These are phyloP conservation scores for Brachypterus glaber DNA, from an alignment of 2,888 invertebrate genomes.

Conservation along the genomic window DNA sequence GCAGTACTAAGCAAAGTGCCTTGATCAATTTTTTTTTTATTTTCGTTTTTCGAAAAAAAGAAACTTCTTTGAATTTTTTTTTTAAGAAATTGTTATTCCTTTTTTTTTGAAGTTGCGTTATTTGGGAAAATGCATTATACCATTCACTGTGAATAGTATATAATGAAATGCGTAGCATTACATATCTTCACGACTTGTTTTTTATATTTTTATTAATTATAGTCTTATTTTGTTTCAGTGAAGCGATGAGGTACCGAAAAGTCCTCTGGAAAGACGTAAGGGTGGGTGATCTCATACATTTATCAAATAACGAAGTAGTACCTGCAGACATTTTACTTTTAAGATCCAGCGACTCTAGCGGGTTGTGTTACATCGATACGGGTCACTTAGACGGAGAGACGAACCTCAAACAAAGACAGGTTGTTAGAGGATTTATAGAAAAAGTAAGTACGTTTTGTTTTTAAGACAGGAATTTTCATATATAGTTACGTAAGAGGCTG, in stretches of 20 bases:
- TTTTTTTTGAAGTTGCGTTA: too few species aligned
- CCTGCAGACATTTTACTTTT: constrained; percentile 91
- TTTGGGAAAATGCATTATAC: too few species aligned
- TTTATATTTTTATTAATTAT: neutral
- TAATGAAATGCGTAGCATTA: too few species aligned
- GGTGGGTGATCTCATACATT: constrained; percentile 89
- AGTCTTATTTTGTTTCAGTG: constrained; percentile 43
- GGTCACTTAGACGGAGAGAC: constrained; percentile 95
- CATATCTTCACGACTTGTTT: too few species aligned
- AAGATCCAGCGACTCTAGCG: constrained; percentile 77
- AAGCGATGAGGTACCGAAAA: constrained; percentile 71
- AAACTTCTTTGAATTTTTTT: too few species aligned
- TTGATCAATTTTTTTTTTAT: too few species aligned
- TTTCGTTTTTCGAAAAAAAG: too few species aligned
- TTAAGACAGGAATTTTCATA: too few species aligned
- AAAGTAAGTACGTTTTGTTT: constrained; percentile 44
- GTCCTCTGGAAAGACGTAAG: constrained; percentile 83
- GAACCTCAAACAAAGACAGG: constrained; percentile 86
- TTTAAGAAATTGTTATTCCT: too few species aligned
- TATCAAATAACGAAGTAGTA: constrained; percentile 93
- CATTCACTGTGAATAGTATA: too few species aligned
- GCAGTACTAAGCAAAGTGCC: too few species aligned
- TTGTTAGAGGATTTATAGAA: constrained; percentile 65
- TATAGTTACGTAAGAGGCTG: too few species aligned
- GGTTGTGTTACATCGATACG: constrained; percentile 89